Evolutionary conservation across 2,797 vertebrate genomes (phyloP), one percentile per base, ranked within the genome.

Genomic region (Galagoides demidoff): DNA sequence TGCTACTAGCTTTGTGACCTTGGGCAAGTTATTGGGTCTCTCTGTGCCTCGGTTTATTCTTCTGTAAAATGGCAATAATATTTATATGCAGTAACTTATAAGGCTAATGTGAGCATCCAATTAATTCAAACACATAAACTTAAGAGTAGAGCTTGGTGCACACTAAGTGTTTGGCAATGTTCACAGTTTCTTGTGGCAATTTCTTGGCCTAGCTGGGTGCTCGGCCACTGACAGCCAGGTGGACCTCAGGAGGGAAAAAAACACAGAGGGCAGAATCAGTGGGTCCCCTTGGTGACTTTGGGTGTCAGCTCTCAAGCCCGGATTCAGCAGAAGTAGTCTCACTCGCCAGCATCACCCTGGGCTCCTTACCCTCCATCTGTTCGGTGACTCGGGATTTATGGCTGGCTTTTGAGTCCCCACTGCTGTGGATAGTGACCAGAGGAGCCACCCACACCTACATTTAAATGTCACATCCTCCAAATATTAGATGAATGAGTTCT

Each of bases 321-420:
- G 11, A 73, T 34, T 71, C 83, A 43, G 78, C 55, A 19, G 55
- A 71, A 66, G 23, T 61, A 34, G 16, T 81, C 64, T 59, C 16
- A 1, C 29, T 70, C 8, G 0, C 49, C 45, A 9, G 4, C 6
- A 1, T 43, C 16, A 9, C 43, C 73, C 20, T n/a, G 2, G 0
- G 37, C 39, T 59, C 31, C 34, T 66, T 31, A 31, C 57, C 74
- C 29, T 34, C 19, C 31, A 14, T 70, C 43, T 81, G 34, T 43
- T 59, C 85, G 63, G 64, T 87, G 64, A 23, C 2, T 16, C 31
- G 3, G 85, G 17, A 45, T 25, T 16, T 23, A 10, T 23, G 17
- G 45, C 57, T 73, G 55, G n/a, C 49, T 91, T 61, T 45, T 49
- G 61, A 49, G 45, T 2, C n/a, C n/a, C 78, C 31, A 25, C 10